phyloP scores from a whole-genome alignment of 2,888 invertebrate genomes.

The Tanypteryx hageni region DNA sequence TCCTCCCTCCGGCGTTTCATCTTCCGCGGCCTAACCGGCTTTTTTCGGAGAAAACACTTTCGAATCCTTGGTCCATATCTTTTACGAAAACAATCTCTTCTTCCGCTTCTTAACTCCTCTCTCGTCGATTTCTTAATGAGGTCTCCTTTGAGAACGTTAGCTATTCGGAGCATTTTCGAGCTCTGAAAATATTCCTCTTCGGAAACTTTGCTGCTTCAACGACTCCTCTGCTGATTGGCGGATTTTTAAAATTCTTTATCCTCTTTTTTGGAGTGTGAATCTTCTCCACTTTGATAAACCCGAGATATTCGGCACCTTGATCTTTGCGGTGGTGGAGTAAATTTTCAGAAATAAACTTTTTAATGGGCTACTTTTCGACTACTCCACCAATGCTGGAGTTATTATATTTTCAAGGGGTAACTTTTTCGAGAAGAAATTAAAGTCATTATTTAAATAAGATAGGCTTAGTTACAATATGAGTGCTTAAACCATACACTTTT shows the following conservation, averaged over 20 bases:
- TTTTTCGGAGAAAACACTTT: not conserved
- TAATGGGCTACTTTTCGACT: too few species aligned
- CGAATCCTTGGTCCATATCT: not conserved
- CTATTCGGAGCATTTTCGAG: not conserved
- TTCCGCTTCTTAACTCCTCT: not conserved
- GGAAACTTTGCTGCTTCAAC: not conserved
- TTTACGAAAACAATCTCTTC: not conserved
- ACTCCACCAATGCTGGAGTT: not conserved
- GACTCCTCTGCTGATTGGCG: not conserved
- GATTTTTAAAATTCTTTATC: not conserved
- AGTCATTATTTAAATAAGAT: not conserved
- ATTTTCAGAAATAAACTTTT: not conserved
- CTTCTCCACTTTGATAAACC: not conserved
- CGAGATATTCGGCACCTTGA: not conserved
- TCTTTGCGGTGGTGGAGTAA: not conserved
- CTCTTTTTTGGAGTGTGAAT: not conserved
- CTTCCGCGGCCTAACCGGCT: not conserved
- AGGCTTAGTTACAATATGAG: not conserved
- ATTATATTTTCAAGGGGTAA: not conserved
- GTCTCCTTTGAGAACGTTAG: not conserved
- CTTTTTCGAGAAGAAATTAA: not conserved
- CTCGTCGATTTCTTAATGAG: slow-evolving; percentile 20
- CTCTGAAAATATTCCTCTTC: not conserved
- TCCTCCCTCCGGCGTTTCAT: not conserved
- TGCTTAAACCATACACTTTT: not conserved